Evolutionary conservation across 2,888 invertebrate genomes (phyloP), one percentile per base, ranked within the genome.

Genomic region (Thelaira solivaga): DNA sequence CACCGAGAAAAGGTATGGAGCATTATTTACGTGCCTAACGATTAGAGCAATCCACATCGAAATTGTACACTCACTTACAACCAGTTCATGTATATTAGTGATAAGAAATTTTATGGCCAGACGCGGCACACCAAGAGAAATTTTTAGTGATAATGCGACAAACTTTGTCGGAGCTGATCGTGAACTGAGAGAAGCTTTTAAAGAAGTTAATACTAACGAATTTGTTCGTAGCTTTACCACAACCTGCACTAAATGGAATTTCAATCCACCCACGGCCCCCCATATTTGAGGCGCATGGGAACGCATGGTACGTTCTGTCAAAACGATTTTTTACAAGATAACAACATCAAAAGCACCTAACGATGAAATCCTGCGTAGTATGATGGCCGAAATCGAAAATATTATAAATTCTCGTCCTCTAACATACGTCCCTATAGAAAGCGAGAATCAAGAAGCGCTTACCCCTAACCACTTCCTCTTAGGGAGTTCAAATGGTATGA

Each of bases 161-260:
- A 55, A 72, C 39, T 73, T 73, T 20, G 49, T 57, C 16, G 73
- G 79, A 10, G 75, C 77, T 10, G 76, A 76, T 11, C 55, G 69
- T 6, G 69, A 81, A 20, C 20, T 79, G 22, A 65, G 65, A 4
- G 57, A 73, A 49, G 49, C 59, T 59, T 16, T 62, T 13, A 49
- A 65, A 20, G 45, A 45, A n/a, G n/a, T 45, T 45, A 24, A 24
- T 24, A 11, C 45, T 6, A 22, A 45, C 11, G 45, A 45, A 22
- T 45, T 45, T 6, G 45, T 22, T 2, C 5, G 45, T 7, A 45
- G 11, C 3, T 45, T 45, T n/a, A 45, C 45, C 4, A 45, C 45
- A 1, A 7, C 6, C 18, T 41, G 18, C 10, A 41, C 41, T 16
- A 41, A 16, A 1, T 41, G 41, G 41, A 41, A 41, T 10, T 41